Evolutionary conservation across 1,140 invertebrate species (phyloP), one percentile per base, ranked within the genome.

Genomic region (Myzus persicae): DNA sequence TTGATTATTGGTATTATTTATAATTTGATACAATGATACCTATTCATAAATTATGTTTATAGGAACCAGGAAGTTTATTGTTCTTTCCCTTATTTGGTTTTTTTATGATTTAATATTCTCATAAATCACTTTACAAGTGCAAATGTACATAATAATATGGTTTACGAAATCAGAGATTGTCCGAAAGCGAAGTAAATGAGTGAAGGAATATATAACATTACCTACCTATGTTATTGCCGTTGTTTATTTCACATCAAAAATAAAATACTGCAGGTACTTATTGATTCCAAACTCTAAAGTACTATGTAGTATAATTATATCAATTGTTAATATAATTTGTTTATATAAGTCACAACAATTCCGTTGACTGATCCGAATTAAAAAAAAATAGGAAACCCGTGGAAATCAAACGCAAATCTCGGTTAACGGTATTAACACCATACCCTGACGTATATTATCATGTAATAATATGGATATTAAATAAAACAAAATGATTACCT

Each of bases 251-350:
- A 18, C 31, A 14, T 76, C 18, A n/a, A 76, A 76, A 76, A 76
- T 76, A 76, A 76, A 76, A n/a, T n/a, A 76, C 59, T 76, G 59
- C 14, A 76, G 14, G 59, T n/a, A 76, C 14, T 76, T 76, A 76
- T 76, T 76, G 59, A n/a, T 76, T 76, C 59, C 31, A 76, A 76
- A 76, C 14, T 76, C 31, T 4, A 67, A 67, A 67, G 59, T 67
- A 67, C 31, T 76, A n/a, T 18, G n/a, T 76, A 76, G 59, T 76
- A 76, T 76, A 76, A 76, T 76, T 76, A 76, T 76, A 76, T 76
- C 14, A 76, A 76, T n/a, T 76, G 14, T 76, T 76, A 76, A 36
- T 76, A 76, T 76, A 14, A 76, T 76, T 76, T n/a, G 36, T 76
- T 76, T 76, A 76, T 76, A 4, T 76, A 76, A 76, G 59, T 76